phyloP scores from a whole-genome alignment of 1,140 invertebrate genomes.

The Delia radicum region DNA sequence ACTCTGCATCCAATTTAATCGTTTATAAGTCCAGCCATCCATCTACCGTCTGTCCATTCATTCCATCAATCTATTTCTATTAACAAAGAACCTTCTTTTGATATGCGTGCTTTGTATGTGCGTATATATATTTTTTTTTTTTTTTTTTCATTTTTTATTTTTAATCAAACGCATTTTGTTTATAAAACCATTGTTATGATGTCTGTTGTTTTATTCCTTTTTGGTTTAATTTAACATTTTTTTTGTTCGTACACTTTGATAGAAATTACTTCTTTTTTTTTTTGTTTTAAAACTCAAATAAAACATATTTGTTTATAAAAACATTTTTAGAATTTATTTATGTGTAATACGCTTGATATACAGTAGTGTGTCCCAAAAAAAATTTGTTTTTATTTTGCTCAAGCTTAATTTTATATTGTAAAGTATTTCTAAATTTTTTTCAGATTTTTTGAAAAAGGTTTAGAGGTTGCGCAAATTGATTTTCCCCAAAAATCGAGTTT shows the following conservation, averaged over 20 bases:
- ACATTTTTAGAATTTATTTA: neutral
- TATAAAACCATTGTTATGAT: conserved; percentile 17
- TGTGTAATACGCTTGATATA: too few species aligned
- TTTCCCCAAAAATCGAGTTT: too few species aligned
- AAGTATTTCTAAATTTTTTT: too few species aligned
- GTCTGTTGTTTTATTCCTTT: conserved; percentile 14
- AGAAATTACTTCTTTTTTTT: neutral
- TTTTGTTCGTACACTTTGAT: conserved; percentile 1
- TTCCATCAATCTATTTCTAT: conserved; percentile 17
- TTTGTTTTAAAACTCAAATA: neutral
- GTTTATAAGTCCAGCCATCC: conserved; percentile 4
- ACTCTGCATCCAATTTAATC: conserved; percentile 17
- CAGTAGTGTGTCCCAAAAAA: too few species aligned
- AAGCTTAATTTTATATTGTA: too few species aligned
- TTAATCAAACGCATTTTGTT: conserved; percentile 20
- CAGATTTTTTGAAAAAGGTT: too few species aligned
- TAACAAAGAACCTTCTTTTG: conserved; percentile 5
- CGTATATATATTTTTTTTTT: conserved; percentile 6
- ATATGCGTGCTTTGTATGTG: conserved; percentile 6
- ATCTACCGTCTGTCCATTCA: neutral
- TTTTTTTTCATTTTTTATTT: neutral
- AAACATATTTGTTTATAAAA: neutral
- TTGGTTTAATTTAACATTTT: conserved; percentile 7
- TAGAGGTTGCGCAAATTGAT: too few species aligned
- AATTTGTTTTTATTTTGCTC: too few species aligned